Evolutionary conservation across 2,797 vertebrate genomes (phyloP).

Genomic region (Sebastolobus alascanus): DNA sequence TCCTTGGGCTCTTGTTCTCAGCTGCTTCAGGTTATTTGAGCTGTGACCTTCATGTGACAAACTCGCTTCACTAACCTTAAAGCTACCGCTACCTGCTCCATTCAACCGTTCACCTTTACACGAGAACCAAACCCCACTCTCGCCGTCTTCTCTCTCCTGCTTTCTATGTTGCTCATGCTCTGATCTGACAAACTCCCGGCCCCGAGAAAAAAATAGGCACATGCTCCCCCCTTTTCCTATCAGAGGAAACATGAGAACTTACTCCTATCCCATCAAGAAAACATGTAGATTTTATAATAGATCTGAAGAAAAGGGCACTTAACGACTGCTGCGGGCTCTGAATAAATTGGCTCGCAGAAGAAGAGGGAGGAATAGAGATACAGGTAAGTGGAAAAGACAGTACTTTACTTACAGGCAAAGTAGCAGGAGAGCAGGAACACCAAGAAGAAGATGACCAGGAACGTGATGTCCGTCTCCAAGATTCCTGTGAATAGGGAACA

Average conservation of each 20-base stretch:
- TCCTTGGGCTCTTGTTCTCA: constrained; percentile 22
- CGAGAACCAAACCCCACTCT: constrained; percentile 31
- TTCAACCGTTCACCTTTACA: constrained; percentile 57
- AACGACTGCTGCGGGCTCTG: constrained; percentile 27
- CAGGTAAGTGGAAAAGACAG: constrained; percentile 50
- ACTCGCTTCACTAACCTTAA: constrained; percentile 48
- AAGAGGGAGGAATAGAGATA: constrained; percentile 1
- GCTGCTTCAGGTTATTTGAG: constrained; percentile 38
- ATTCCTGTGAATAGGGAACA: constrained; percentile 84
- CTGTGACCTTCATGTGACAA: constrained; percentile 50
- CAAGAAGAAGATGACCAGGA: constrained; percentile 91
- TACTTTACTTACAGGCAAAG: constrained; percentile 94
- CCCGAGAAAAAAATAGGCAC: constrained; percentile 13
- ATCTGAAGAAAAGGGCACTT: constrained; percentile 45
- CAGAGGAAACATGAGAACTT: constrained; percentile 67
- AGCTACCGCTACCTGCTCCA: constrained; percentile 40
- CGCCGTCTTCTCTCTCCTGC: constrained; percentile 13
- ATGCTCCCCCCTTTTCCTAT: constrained; percentile 50
- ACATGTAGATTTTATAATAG: constrained; percentile 59
- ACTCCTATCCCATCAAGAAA: constrained; percentile 72
- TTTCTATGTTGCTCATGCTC: not conserved
- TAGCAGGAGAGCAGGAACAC: constrained; percentile 94
- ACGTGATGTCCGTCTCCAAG: constrained; percentile 95
- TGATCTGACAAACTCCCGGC: constrained; percentile 30
- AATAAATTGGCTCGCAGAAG: constrained; percentile 18